Percentiles rank a stretch among this genome's conserved stretches.
Conservation (phyloP, 2,888 invertebrate species). For the Oeneis ivallda region DNA sequence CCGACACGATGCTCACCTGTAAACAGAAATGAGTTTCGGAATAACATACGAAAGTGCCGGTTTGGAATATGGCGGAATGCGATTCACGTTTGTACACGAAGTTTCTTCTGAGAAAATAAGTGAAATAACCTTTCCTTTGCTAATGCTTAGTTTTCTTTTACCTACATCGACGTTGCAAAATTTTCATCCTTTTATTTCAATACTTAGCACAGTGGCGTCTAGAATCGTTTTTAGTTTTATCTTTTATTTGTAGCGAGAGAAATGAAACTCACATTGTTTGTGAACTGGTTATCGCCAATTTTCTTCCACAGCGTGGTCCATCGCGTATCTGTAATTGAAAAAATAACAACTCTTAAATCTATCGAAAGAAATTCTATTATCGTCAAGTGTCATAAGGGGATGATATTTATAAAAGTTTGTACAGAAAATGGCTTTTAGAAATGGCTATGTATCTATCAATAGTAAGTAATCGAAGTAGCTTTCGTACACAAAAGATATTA, state of each 20-base stretch:
- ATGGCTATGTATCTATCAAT: neutral
- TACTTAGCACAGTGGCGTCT: slow-evolving; percentile 1
- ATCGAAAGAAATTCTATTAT: slow-evolving; percentile 6
- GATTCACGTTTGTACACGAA: slow-evolving; percentile 3
- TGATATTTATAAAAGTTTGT: neutral
- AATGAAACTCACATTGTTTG: slow-evolving; percentile 25
- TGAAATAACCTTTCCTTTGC: slow-evolving; percentile 9
- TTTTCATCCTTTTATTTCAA: slow-evolving; percentile 11
- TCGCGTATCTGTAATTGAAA: slow-evolving; percentile 26
- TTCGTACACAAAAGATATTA: too few species aligned
- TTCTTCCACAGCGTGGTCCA: slow-evolving; percentile 3
- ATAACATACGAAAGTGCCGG: neutral
- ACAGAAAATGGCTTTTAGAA: neutral
- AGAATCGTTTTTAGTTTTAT: slow-evolving; percentile 4
- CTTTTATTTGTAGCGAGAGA: neutral
- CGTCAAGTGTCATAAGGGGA: neutral
- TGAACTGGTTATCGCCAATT: slow-evolving; percentile 9
- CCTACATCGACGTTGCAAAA: slow-evolving; percentile 3
- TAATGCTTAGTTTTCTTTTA: slow-evolving; percentile 18
- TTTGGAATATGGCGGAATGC: slow-evolving; percentile 1
- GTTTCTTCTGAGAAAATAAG: slow-evolving; percentile 14
- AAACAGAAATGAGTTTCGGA: slow-evolving; percentile 17
- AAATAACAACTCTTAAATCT: slow-evolving; percentile 9
- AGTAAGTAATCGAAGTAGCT: neutral
- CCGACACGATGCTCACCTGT: slow-evolving; percentile 28